Base-by-base conservation (phyloP, 2,888 invertebrate genomes). In the Zygaena filipendulae region DNA sequence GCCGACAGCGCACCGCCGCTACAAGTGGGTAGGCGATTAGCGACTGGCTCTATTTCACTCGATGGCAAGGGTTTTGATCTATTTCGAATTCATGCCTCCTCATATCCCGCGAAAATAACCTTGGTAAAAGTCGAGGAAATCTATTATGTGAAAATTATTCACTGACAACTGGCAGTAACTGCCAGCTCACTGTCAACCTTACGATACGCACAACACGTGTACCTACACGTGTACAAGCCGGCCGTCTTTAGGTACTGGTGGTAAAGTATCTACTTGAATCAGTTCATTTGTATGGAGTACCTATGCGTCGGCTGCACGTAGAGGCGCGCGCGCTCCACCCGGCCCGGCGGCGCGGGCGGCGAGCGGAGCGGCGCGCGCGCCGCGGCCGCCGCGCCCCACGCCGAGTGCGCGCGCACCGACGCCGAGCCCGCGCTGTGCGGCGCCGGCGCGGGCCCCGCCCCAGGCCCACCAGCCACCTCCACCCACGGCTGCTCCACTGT, bases 271-370 rank as follows among this genome's bases (percentile, higher is more conserved):
- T n/a, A n/a, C n/a, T n/a, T n/a, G n/a, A n/a, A n/a, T n/a, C n/a
- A n/a, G n/a, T n/a, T n/a, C n/a, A 16, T 16, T 16, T 16, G 16
- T 16, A 16, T 16, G 4, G 7, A 16, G 16, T 16, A 51, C 21
- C 52, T 51, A 26, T 43, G 42, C 5, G 43, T 33, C 1, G 40
- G 41, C 14, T 71, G 69, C 13, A 93, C 84, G 54, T 90, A 96
- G 4, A 89, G 84, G 22, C 95, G 75, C 1, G 91, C 83, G 29
- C 85, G 13, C 0, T 81, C 72, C 0, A 95, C 95, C 12, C 85
- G 85, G 2, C 87, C 84, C 1, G 95, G 95, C 11, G 86, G 85
- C 6, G 92, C 90, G 36, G 91, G 86, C 0, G 95, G 95, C 0
- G 95, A 91, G 47, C 83, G 83, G 0, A 91, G 54, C n/a, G 72